Conservation (phyloP, 2,113 vertebrate genomes). For the Gymnorhina tibicen region DNA sequence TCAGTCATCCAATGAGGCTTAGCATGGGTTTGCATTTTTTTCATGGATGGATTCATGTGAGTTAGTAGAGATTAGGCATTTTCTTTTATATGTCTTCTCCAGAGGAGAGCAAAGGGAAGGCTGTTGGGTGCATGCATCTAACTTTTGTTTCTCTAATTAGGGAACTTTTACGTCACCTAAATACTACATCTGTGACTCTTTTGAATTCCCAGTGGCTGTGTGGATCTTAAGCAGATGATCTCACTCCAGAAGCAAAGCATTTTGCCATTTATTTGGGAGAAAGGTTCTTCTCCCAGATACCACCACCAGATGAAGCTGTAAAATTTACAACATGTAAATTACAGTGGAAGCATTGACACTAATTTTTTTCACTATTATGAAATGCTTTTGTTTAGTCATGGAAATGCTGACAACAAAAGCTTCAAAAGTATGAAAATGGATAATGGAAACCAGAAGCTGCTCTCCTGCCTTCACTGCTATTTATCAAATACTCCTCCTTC, state of each 20-base stretch:
- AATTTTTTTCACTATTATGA: neutral
- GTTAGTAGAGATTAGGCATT: neutral
- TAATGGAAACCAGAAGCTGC: neutral
- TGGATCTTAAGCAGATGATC: neutral
- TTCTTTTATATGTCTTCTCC: neutral
- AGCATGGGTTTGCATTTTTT: neutral
- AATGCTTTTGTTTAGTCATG: neutral
- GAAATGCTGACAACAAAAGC: neutral
- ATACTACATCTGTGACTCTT: neutral
- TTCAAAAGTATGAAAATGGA: neutral
- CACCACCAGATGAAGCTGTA: neutral
- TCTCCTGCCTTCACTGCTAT: neutral
- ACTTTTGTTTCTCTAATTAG: slow-evolving; percentile 2
- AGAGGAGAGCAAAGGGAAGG: neutral
- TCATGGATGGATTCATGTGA: neutral
- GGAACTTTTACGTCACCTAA: neutral
- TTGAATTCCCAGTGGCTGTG: neutral
- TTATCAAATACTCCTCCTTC: neutral
- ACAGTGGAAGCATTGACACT: neutral
- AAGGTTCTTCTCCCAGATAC: neutral
- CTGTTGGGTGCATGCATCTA: neutral
- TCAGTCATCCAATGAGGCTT: neutral
- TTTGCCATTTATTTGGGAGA: neutral
- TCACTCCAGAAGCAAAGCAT: neutral
- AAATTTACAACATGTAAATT: neutral